Evolutionary conservation across 37 sponge, comb jelly and placozoan genomes (phyloP), one percentile per base, ranked within the genome.

Genomic region (Beroe forskalii): DNA sequence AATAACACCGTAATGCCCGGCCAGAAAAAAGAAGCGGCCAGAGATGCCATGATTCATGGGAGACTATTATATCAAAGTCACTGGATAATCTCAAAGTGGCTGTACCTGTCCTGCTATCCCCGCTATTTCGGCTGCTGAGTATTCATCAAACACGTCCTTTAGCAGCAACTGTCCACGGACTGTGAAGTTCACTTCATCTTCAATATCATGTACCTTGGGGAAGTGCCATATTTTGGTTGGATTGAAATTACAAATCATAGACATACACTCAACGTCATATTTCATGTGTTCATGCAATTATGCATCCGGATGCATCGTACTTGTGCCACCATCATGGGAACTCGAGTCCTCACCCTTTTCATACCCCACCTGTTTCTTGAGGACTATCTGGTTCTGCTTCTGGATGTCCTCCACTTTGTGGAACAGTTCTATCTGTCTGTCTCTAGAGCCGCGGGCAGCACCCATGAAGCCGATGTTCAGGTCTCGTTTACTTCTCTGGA

Each of bases 391-490:
- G 42, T 80, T 80, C 25, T 44, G 38, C 14, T 80, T 80, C 55
- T 33, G 86, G 28, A 80, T 23, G 8, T 43, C 35, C 28, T 80
- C 86, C 25, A 80, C 86, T 12, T 80, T 25, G 3, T 12, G 30
- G 55, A 80, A 80, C 31, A 80, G 86, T 23, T 44, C 55, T 19
- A 35, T 41, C 55, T 80, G 86, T 43, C 86, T 39, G 55, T 80
- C 86, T 3, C 86, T 3, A 42, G 55, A 44, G n/a, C 55, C 86
- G 27, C 86, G 37, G 24, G 40, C 55, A 22, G 35, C 55, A 4
- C 86, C 86, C 86, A 80, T 80, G 48, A 80, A 80, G 31, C 40
- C 37, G 44, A 80, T 80, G 86, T 80, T 80, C 31, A 80, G 86
- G 30, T 80, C 48, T 27, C 86, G 28, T 48, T 80, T 80, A 25